phyloP scores from a whole-genome alignment of 2,888 invertebrate genomes.

The Phalera bucephala region DNA sequence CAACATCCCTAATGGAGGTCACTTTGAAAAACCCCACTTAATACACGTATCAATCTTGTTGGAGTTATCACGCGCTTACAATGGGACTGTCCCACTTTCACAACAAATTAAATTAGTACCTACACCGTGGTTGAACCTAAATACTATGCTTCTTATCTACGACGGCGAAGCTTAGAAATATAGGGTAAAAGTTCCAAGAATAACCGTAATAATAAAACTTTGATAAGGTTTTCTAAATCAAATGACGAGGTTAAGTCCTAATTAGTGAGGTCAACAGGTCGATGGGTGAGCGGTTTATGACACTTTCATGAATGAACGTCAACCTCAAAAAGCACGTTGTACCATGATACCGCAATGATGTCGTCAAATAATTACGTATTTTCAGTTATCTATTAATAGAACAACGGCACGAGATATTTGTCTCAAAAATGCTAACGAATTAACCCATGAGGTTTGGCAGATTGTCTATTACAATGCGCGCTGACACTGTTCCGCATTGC shows the following conservation, averaged over 20 bases:
- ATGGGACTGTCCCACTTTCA: slow-evolving; percentile 40
- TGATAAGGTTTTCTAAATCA: neutral
- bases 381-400: slow-evolving; percentile 1
- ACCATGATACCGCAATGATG: neutral
- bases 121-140: slow-evolving; percentile 30
- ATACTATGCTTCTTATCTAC: slow-evolving; percentile 32
- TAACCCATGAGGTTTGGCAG: neutral
- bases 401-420: neutral
- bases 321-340: neutral
- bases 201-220: neutral
- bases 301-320: neutral
- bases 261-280: neutral
- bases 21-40: neutral
- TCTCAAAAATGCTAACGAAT: neutral
- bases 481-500: neutral
- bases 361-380: slow-evolving; percentile 1
- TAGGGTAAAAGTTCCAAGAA: slow-evolving; percentile 12
- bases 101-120: slow-evolving; percentile 41
- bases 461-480: neutral
- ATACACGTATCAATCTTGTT: slow-evolving; percentile 18
- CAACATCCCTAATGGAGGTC: neutral
- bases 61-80: slow-evolving; percentile 38
- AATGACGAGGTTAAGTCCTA: neutral
- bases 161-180: slow-evolving; percentile 27
- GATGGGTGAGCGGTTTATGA: neutral